Evolutionary conservation across 2,113 vertebrate genomes (phyloP).

Genomic region (Andinoacara biseriatus): DNA sequence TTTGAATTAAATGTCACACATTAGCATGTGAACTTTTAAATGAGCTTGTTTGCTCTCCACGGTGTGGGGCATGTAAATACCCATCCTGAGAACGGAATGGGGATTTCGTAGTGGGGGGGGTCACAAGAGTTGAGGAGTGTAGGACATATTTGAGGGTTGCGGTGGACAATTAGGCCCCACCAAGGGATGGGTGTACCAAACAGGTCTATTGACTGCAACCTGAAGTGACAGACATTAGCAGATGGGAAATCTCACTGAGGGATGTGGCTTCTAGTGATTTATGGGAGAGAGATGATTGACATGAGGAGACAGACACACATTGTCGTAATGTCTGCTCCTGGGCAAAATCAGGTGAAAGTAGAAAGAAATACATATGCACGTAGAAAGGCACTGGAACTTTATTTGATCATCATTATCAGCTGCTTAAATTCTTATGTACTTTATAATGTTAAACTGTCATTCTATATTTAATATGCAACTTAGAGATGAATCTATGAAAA

Average conservation of each 20-base stretch:
- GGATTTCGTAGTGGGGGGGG: constrained; percentile 50
- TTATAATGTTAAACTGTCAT: neutral
- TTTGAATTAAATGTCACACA: constrained; percentile 89
- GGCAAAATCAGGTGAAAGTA: constrained; percentile 58
- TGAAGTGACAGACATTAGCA: constrained; percentile 69
- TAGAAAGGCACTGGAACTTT: neutral
- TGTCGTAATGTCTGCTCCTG: constrained; percentile 68
- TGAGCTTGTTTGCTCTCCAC: constrained; percentile 87
- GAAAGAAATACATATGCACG: constrained; percentile 33
- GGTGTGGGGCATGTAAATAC: constrained; percentile 85
- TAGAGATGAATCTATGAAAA: neutral
- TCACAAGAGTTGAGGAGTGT: constrained; percentile 50
- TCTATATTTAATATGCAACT: neutral
- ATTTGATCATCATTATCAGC: neutral
- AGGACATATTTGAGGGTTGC: constrained; percentile 65
- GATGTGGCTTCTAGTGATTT: constrained; percentile 60
- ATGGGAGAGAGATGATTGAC: constrained; percentile 71
- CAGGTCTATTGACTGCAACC: constrained; percentile 73
- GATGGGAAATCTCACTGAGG: constrained; percentile 69
- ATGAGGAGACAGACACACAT: constrained; percentile 72
- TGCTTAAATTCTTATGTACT: neutral
- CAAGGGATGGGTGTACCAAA: constrained; percentile 65
- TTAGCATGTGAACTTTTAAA: constrained; percentile 91
- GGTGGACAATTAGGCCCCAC: constrained; percentile 73
- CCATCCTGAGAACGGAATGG: constrained; percentile 75